These are phyloP conservation scores for Lithobates sylvaticus DNA, from an alignment of 2,797 vertebrate genomes.

Conservation along the genomic window DNA sequence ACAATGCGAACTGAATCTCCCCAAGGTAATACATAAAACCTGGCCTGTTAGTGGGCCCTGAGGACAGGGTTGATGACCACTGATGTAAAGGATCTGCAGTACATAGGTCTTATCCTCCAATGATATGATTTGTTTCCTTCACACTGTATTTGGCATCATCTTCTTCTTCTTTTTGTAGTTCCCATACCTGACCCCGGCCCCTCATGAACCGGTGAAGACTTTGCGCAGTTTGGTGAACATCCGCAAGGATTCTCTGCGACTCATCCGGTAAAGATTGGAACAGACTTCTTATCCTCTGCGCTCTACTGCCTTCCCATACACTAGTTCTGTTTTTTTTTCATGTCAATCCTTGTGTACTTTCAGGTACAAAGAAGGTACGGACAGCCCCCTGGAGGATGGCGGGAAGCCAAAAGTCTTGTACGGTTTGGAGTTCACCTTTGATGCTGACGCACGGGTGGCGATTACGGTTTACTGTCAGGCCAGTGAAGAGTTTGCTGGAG, in stretches of 20 bases:
- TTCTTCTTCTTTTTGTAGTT: slow-evolving; percentile 79
- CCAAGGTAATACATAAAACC: too few relatives aligned
- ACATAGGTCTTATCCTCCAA: too few relatives aligned
- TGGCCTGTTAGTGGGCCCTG: too few relatives aligned
- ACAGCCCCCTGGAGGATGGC: slow-evolving; percentile 85
- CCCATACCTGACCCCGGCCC: slow-evolving; percentile 95
- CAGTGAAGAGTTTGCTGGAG: slow-evolving; percentile 92
- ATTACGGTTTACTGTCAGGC: slow-evolving; percentile 98
- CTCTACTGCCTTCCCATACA: too few relatives aligned
- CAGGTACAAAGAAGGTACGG: slow-evolving; percentile 96
- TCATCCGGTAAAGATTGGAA: slow-evolving; percentile 84
- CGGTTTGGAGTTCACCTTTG: slow-evolving; percentile 96
- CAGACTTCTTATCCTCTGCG: too few relatives aligned
- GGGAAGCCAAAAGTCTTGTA: slow-evolving; percentile 91
- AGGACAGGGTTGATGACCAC: too few relatives aligned
- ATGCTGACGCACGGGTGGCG: slow-evolving; percentile 94
- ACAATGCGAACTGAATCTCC: too few relatives aligned
- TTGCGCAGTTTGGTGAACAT: slow-evolving; percentile 97
- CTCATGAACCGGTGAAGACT: slow-evolving; percentile 96
- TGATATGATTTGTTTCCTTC: too few relatives aligned
- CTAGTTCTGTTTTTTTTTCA: fast-evolving
- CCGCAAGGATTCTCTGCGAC: slow-evolving; percentile 93
- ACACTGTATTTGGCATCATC: too few relatives aligned
- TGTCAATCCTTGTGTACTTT: not conserved
- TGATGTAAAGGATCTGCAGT: too few relatives aligned